Percentiles rank a stretch among this genome's conserved stretches.
Evolutionary conservation across 2,888 invertebrate species (phyloP).

Genomic region (Endomychus coccineus): DNA sequence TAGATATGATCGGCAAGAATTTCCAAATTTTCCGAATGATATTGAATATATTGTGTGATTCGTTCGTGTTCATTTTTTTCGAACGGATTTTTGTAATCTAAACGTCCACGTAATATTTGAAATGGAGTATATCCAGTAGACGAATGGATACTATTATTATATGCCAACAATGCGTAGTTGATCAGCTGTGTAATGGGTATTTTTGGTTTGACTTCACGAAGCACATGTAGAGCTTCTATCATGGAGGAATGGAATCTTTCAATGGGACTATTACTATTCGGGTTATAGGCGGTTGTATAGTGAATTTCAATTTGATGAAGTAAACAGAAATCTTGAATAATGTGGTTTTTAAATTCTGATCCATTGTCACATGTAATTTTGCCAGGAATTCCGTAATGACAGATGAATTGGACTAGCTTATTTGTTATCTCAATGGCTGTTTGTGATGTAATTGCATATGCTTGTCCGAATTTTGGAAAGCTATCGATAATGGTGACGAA

Average conservation of each 20-base stretch:
- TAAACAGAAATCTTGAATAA: conserved; percentile 18
- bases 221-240: too few species aligned
- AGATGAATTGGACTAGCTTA: conserved; percentile 18
- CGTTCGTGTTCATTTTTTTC: not conserved
- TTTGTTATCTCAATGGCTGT: conserved; percentile 15
- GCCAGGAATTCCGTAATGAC: conserved; percentile 15
- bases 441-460: conserved; percentile 12
- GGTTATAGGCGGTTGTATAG: too few species aligned
- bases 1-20: not conserved
- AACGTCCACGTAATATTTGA: conserved; percentile 1
- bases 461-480: conserved; percentile 20
- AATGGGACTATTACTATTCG: too few species aligned
- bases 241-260: too few species aligned
- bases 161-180: not conserved
- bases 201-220: too few species aligned
- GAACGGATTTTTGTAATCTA: conserved; percentile 2
- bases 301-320: too few species aligned
- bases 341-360: conserved; percentile 19
- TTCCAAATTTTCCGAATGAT: too few species aligned
- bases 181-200: not conserved
- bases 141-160: not conserved
- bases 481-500: conserved; percentile 20
- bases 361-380: conserved; percentile 18
- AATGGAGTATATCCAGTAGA: not conserved
- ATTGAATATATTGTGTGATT: not conserved